Evolutionary conservation across 2,113 vertebrate species (phyloP).

Genomic region (Pomatorhinus ruficollis): DNA sequence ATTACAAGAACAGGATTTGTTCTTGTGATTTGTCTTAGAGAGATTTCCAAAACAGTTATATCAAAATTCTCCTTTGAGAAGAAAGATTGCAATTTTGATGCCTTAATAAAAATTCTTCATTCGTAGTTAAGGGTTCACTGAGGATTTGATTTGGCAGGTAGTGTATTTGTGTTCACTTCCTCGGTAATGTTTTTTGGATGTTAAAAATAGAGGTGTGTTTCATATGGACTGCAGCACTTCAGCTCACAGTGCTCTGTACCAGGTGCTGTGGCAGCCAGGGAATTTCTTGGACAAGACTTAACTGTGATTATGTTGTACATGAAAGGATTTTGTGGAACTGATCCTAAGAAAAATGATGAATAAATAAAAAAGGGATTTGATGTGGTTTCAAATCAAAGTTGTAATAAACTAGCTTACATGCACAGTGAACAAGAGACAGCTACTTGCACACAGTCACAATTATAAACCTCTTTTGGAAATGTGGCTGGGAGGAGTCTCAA

Average conservation of each 20-base stretch:
- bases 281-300: background rate
- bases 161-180: background rate
- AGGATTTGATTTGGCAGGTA: background rate
- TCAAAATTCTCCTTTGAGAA: background rate
- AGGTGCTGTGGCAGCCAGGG: background rate
- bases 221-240: background rate
- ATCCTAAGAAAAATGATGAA: conserved; percentile 2
- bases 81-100: background rate
- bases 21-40: background rate
- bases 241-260: background rate
- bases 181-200: background rate
- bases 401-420: background rate
- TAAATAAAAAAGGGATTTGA: conserved; percentile 23
- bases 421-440: background rate
- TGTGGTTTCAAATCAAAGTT: background rate
- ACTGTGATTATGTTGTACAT: background rate
- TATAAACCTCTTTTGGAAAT: background rate
- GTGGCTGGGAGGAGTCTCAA: background rate
- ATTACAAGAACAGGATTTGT: background rate
- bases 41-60: background rate
- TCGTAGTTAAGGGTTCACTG: background rate
- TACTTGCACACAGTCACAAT: background rate
- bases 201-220: background rate
- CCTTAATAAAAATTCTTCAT: background rate
- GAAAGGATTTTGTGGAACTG: background rate